Evolutionary conservation across 2,113 vertebrate genomes (phyloP), one percentile per base, ranked within the genome.

Genomic region (Chroicocephalus ridibundus): DNA sequence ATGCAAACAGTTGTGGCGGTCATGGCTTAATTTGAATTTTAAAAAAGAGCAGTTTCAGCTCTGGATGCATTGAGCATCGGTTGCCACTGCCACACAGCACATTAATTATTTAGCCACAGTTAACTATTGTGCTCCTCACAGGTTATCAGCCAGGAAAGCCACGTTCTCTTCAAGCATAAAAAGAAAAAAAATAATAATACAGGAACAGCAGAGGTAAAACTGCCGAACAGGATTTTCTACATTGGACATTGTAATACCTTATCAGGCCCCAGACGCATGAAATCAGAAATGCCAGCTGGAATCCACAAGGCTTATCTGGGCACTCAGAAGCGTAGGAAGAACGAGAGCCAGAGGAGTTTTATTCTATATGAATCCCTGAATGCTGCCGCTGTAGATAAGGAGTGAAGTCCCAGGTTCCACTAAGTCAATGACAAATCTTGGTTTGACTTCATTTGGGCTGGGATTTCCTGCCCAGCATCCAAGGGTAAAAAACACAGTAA

Each of bases 401-500:
- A 92, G 46, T 2, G 2, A 94, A 91, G 58, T 91, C 83, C 54
- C 82, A 89, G 89, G 88, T 95, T 80, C n/a, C 74, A 82, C 88
- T 78, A 92, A 96, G 86, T 90, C 88, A 94, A 88, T 95, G 94
- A 93, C 86, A 94, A 97, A 97, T 93, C 92, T 94, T 29, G 1
- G 47, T 81, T 94, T 97, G 94, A 97, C 66, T 97, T 97, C 94
- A 97, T 94, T 70, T 94, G 95, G 96, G 96, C 62, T 93, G 95
- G 96, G 94, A 94, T 95, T 95, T 97, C 96, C 95, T 96, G 90
- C n/a, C 80, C 72, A 92, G 36, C 58, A 95, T 86, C 83, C 71
- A 94, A 65, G 81, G 14, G 54, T 88, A 70, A 91, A 93, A 94
- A 25, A 13, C 60, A 78, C 22, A 26, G 58, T 85, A 93, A 89